Conservation (phyloP, 2,888 invertebrate genomes). For the Conchocele bisecta region DNA sequence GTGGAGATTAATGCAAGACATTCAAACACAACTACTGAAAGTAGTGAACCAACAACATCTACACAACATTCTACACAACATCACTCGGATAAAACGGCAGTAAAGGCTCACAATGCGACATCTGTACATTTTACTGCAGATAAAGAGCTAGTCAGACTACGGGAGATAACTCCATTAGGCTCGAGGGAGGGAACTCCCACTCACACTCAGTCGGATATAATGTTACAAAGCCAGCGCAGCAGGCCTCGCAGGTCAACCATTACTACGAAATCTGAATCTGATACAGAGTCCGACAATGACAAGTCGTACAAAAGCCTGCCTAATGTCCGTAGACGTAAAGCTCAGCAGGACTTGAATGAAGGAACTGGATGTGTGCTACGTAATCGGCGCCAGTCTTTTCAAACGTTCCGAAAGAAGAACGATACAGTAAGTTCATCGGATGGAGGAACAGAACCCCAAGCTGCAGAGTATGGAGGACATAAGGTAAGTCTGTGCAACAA, state of each 20-base stretch:
- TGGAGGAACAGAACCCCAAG: slow-evolving; percentile 62
- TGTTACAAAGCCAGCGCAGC: slow-evolving; percentile 36
- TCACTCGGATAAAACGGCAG: too few species aligned
- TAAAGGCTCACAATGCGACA: slow-evolving; percentile 15
- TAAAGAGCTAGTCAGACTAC: slow-evolving; percentile 39
- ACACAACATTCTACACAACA: too few species aligned
- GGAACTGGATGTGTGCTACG: slow-evolving; percentile 23
- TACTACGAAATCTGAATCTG: slow-evolving; percentile 30
- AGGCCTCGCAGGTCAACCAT: slow-evolving; percentile 7
- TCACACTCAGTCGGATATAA: slow-evolving; percentile 47
- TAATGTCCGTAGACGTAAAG: slow-evolving; percentile 52
- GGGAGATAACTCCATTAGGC: slow-evolving; percentile 52
- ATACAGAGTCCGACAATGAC: slow-evolving; percentile 56
- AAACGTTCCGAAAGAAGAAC: slow-evolving; percentile 44
- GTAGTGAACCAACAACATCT: too few species aligned
- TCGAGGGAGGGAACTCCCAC: slow-evolving; percentile 60
- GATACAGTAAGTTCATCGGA: slow-evolving; percentile 69
- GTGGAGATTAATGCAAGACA: too few species aligned
- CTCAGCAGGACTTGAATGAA: slow-evolving; percentile 22
- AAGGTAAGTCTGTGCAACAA: slow-evolving; percentile 44
- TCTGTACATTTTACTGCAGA: slow-evolving; percentile 48
- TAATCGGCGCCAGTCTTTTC: slow-evolving; percentile 28
- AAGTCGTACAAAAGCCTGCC: slow-evolving; percentile 50
- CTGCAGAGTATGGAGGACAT: slow-evolving; percentile 45
- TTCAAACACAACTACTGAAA: too few species aligned